Evolutionary conservation across 92 coral and sea anemone genomes (phyloP).

Genomic region (Diadumene lineata): DNA sequence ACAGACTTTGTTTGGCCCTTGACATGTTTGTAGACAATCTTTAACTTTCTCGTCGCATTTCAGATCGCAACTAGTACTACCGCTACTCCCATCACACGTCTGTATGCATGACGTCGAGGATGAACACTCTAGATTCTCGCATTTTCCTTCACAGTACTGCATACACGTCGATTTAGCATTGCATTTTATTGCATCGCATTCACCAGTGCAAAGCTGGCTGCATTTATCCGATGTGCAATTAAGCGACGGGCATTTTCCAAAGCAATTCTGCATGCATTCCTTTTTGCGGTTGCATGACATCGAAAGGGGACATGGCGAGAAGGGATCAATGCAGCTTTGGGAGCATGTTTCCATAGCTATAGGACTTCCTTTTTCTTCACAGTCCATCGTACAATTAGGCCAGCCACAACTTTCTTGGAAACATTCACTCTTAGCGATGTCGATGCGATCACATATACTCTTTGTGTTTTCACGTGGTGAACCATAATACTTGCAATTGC

Average conservation of each 20-base stretch:
- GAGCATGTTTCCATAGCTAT: background rate
- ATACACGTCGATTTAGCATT: constrained; percentile 23
- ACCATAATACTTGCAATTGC: constrained; percentile 21
- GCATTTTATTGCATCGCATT: constrained; percentile 16
- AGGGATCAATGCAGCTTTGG: constrained; percentile 22
- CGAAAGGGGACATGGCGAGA: constrained; percentile 16
- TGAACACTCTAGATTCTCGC: constrained; percentile 19
- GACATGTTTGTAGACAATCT: constrained; percentile 24
- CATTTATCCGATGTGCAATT: constrained; percentile 18
- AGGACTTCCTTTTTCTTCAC: constrained; percentile 1
- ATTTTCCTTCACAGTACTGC: constrained; percentile 24
- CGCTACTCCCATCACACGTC: constrained; percentile 17
- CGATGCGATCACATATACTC: constrained; percentile 12
- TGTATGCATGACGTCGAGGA: constrained; percentile 23
- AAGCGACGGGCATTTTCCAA: constrained; percentile 13
- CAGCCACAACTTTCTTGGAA: constrained; percentile 38
- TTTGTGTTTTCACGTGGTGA: constrained; percentile 21
- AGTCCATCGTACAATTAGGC: constrained; percentile 29
- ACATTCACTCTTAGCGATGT: constrained; percentile 6
- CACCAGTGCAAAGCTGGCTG: constrained; percentile 25
- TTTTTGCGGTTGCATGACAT: constrained; percentile 14
- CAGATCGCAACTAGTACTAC: constrained; percentile 12
- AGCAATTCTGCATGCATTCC: constrained; percentile 33
- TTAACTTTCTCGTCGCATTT: constrained; percentile 15
- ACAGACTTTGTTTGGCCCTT: constrained; percentile 1